Evolutionary conservation across 2,797 vertebrate species (phyloP), one percentile per base, ranked within the genome.

Genomic region (Australoheros facetus): DNA sequence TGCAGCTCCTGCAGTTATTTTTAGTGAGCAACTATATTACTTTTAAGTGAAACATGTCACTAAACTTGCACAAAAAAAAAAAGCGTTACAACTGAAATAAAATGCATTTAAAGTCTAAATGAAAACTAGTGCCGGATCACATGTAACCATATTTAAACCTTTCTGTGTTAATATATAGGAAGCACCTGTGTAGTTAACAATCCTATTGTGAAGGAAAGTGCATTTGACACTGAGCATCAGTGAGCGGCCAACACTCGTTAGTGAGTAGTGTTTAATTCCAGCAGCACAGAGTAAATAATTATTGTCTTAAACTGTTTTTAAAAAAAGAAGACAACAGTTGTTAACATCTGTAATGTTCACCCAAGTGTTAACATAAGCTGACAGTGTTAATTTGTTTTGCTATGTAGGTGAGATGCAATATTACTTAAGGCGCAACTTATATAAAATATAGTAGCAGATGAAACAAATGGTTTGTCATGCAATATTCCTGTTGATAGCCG

Each of bases 301-400:
- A 58, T 39, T 72, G 26, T 51, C 2, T 39, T 72, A 14, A 30
- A 16, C 2, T 54, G 32, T 45, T 32, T 37, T 11, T 10, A 2
- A 39, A 57, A 39, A 45, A 14, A 69, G 17, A 66, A 48, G 23
- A n/a, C 64, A 69, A 13, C 45, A n/a, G 17, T 51, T 51, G 30
- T 73, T 56, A 64, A 62, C 58, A 56, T 56, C 62, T 45, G 42
- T 48, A 56, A 21, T 76, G 62, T 42, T 69, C 60, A 56, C 53
- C 53, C 54, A n/a, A 21, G 53, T 56, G 62, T 69, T 76, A 76
- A 66, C 54, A 19, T 14, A 37, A 53, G 16, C 45, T 75, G 30
- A 60, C 57, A 53, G 32, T 53, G 45, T 60, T 75, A 53, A 75
- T 75, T 54, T 75, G 13, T 28, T 59, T 34, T 34, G 23, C 30